Conservation (phyloP, 2,797 vertebrate species). For the Hapalemur alaotrensis region DNA sequence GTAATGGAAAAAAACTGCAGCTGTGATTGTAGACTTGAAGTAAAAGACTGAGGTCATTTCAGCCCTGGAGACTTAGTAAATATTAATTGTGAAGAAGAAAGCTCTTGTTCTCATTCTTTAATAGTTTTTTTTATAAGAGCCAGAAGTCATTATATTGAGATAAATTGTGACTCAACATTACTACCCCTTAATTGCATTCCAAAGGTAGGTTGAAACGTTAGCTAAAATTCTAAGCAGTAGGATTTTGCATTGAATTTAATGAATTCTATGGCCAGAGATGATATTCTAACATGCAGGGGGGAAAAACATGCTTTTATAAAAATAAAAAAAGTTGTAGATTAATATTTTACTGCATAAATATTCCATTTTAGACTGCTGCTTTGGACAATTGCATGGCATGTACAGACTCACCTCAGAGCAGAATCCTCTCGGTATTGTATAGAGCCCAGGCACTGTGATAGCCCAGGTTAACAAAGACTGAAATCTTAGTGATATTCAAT, state of each 20-base stretch:
- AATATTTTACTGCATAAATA: not conserved
- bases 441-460: not conserved
- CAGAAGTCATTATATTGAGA: conserved; percentile 81
- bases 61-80: conserved; percentile 94
- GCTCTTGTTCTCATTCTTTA: conserved; percentile 80
- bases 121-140: conserved; percentile 41
- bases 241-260: conserved; percentile 58
- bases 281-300: not conserved
- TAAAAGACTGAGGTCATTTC: conserved; percentile 96
- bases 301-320: not conserved
- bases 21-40: conserved; percentile 88
- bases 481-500: not conserved
- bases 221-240: conserved; percentile 73
- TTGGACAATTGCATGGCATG: not conserved
- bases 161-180: conserved; percentile 80
- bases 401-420: not conserved
- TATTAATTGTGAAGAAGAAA: conserved; percentile 96
- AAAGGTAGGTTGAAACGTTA: conserved; percentile 72
- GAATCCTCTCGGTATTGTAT: not conserved
- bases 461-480: not conserved
- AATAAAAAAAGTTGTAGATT: not conserved
- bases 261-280: conserved; percentile 60
- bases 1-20: conserved; percentile 95
- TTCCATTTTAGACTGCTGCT: not conserved
- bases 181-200: conserved; percentile 79